These are phyloP conservation scores for Ormyrus thymus DNA, from an alignment of 2,888 invertebrate genomes.

Conservation along the genomic window DNA sequence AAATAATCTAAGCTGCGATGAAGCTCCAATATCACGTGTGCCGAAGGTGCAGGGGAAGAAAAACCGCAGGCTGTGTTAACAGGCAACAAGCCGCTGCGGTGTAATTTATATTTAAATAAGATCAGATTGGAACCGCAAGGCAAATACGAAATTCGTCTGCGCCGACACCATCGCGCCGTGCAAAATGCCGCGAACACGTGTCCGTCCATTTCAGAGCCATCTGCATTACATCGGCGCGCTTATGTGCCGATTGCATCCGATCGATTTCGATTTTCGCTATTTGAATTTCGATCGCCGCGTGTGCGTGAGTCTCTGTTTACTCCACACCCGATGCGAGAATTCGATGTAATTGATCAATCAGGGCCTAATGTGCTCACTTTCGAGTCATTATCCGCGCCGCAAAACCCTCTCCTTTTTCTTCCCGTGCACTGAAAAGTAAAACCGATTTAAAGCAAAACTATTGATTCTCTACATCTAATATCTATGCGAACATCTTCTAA, in stretches of 20 bases:
- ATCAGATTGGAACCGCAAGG: slow-evolving; percentile 72
- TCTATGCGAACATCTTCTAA: too few relatives aligned
- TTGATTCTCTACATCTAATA: too few relatives aligned
- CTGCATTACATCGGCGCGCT: slow-evolving; percentile 30
- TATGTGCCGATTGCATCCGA: slow-evolving; percentile 32
- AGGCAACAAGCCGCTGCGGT: slow-evolving; percentile 58
- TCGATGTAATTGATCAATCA: slow-evolving; percentile 55
- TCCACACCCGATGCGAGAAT: slow-evolving; percentile 44
- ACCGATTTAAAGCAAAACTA: slow-evolving; percentile 7
- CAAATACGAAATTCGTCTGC: slow-evolving; percentile 68
- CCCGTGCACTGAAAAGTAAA: slow-evolving; percentile 37
- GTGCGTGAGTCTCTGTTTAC: background rate
- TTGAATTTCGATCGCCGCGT: slow-evolving; percentile 63
- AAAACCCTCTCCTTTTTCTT: background rate
- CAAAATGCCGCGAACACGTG: slow-evolving; percentile 31
- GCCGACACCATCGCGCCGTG: slow-evolving; percentile 17
- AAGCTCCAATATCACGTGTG: slow-evolving; percentile 19
- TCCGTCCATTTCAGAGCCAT: slow-evolving; percentile 16
- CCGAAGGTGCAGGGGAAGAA: slow-evolving; percentile 41
- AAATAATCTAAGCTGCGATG: background rate
- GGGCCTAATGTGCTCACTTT: slow-evolving; percentile 19
- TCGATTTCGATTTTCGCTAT: slow-evolving; percentile 57
- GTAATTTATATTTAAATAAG: slow-evolving; percentile 74
- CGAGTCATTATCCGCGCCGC: background rate
- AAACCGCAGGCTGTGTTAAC: slow-evolving; percentile 57